Evolutionary conservation across 2,888 invertebrate genomes (phyloP).

Genomic region (Rhyacophila evoluta): DNA sequence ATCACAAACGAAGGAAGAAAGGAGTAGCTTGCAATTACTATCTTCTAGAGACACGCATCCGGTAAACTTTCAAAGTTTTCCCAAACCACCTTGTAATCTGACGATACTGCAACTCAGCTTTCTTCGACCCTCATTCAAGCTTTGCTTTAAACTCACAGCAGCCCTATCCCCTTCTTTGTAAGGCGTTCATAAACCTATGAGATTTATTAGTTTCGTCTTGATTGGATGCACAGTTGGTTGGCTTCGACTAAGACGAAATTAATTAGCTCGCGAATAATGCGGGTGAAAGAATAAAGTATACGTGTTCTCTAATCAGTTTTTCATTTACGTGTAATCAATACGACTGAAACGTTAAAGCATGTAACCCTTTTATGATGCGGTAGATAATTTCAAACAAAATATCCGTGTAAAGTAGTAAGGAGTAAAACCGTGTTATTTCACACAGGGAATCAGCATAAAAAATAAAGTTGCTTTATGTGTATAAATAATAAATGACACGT

Average conservation of each 20-base stretch:
- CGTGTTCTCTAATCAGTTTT: neutral
- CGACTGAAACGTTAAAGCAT: no score
- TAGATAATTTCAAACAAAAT: no score
- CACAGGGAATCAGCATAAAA: no score
- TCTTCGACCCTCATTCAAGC: neutral
- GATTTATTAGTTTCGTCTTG: neutral
- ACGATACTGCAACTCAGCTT: conserved; percentile 26
- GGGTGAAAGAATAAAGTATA: neutral
- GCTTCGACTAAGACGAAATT: neutral
- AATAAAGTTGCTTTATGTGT: no score
- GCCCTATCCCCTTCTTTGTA: neutral
- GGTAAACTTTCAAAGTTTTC: conserved; percentile 40
- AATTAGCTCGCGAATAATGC: neutral
- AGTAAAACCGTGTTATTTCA: no score
- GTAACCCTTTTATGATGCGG: no score
- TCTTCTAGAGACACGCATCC: conserved; percentile 38
- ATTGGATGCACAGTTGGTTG: neutral
- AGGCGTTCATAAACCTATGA: neutral
- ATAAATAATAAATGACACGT: no score
- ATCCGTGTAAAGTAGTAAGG: no score
- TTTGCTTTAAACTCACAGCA: neutral
- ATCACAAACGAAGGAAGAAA: neutral
- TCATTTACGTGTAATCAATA: neutral
- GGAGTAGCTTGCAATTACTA: conserved; percentile 44
- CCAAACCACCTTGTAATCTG: conserved; percentile 29